Conservation (phyloP, 2,113 vertebrate species). For the Callospermophilus lateralis region DNA sequence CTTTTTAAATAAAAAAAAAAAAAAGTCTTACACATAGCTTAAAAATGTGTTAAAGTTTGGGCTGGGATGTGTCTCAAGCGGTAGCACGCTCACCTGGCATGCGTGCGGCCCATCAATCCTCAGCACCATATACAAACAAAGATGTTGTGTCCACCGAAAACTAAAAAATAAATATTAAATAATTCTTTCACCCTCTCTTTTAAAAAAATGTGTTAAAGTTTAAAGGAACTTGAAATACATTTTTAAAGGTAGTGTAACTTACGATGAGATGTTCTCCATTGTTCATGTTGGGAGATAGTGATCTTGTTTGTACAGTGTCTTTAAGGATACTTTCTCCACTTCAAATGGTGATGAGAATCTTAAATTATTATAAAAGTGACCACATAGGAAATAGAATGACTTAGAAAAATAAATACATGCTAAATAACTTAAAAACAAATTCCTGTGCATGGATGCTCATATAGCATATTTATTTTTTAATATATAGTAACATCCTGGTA, state of each 20-base stretch:
- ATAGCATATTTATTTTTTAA: background rate
- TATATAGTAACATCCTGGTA: background rate
- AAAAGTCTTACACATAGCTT: background rate
- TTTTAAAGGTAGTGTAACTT: background rate
- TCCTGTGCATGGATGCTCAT: background rate
- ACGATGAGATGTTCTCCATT: background rate
- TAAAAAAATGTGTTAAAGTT: background rate
- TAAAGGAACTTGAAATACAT: background rate
- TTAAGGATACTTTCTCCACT: background rate
- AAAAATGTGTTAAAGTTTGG: too few relatives aligned
- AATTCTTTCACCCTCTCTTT: too few relatives aligned
- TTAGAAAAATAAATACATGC: background rate
- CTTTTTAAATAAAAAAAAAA: background rate
- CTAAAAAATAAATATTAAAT: too few relatives aligned
- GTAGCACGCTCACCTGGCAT: too few relatives aligned
- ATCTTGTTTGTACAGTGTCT: accelerated
- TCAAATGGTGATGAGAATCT: background rate
- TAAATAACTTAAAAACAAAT: background rate
- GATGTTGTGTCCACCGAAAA: too few relatives aligned
- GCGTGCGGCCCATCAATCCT: too few relatives aligned
- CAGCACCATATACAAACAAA: too few relatives aligned
- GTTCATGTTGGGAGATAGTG: background rate
- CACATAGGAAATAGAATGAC: background rate
- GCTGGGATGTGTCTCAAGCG: too few relatives aligned
- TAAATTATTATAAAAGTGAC: background rate